A percentile compares a stretch with the other conserved stretches of the same genome.
phyloP scores from a whole-genome alignment of 1,140 invertebrate species.

The Geopemphigus sp. region DNA sequence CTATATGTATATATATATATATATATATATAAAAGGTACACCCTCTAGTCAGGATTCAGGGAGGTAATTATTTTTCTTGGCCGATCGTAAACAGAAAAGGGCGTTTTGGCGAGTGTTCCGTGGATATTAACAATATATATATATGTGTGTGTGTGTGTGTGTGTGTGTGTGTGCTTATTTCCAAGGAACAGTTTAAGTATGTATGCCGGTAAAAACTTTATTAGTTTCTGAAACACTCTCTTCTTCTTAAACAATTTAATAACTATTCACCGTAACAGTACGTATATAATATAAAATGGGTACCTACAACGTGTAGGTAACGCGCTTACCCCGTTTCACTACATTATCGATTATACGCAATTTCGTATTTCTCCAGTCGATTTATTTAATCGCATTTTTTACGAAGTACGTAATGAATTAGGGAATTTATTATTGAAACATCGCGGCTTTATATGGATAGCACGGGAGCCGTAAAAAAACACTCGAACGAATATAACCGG shows the following conservation, averaged over 20 bases:
- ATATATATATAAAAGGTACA: background rate
- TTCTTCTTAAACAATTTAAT: slow-evolving; percentile 13
- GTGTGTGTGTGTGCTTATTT: background rate
- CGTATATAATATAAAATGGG: too few relatives aligned
- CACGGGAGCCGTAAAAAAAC: too few relatives aligned
- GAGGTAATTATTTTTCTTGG: slow-evolving; percentile 41
- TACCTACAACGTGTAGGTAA: background rate
- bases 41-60: background rate
- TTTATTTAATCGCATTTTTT: background rate
- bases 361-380: background rate
- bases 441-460: too few relatives aligned
- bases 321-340: background rate
- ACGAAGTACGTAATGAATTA: background rate
- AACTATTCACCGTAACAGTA: background rate
- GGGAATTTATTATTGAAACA: background rate
- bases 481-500: too few relatives aligned
- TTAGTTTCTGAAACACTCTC: slow-evolving; percentile 24
- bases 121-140: background rate
- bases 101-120: slow-evolving; percentile 29
- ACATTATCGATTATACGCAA: background rate
- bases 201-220: slow-evolving; percentile 36
- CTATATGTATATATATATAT: too few relatives aligned
- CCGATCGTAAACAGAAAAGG: slow-evolving; percentile 37
- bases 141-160: too few relatives aligned
- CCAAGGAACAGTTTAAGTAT: slow-evolving; percentile 1